Evolutionary conservation across 2,113 vertebrate species (phyloP).

Genomic region (Aviceda subcristata): DNA sequence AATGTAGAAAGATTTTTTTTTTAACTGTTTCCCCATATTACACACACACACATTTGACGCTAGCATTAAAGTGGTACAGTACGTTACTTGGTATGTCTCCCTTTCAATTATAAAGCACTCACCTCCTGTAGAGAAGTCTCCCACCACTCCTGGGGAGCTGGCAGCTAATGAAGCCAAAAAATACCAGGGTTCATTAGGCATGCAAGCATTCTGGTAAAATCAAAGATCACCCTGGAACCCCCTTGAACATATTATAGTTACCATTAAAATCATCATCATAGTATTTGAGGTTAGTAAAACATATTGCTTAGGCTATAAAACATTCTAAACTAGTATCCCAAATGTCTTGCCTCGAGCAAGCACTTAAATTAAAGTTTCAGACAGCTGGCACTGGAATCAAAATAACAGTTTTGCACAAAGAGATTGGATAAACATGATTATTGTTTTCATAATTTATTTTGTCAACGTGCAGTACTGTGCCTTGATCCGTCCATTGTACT

Average conservation of each 20-base stretch:
- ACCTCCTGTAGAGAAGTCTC: neutral
- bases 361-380: slow-evolving; percentile 87
- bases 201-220: slow-evolving; percentile 45
- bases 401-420: slow-evolving; percentile 80
- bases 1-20: neutral
- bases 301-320: slow-evolving; percentile 84
- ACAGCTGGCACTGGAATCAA: slow-evolving; percentile 83
- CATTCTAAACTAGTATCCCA: slow-evolving; percentile 84
- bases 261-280: slow-evolving; percentile 78
- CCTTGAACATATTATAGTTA: slow-evolving; percentile 73
- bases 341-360: slow-evolving; percentile 82
- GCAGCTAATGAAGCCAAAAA: slow-evolving; percentile 37
- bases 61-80: neutral
- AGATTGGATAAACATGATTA: slow-evolving; percentile 82
- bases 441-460: slow-evolving; percentile 83
- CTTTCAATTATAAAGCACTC: neutral
- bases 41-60: neutral
- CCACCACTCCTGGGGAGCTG: neutral
- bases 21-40: neutral
- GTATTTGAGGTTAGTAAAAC: slow-evolving; percentile 83
- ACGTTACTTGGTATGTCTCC: neutral
- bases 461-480: slow-evolving; percentile 62
- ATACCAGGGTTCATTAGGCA: slow-evolving; percentile 36
- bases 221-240: slow-evolving; percentile 69
- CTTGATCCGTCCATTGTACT: slow-evolving; percentile 48